These are phyloP conservation scores for Oncorhynchus mykiss DNA, from an alignment of 2,113 vertebrate genomes.

Conservation along the genomic window DNA sequence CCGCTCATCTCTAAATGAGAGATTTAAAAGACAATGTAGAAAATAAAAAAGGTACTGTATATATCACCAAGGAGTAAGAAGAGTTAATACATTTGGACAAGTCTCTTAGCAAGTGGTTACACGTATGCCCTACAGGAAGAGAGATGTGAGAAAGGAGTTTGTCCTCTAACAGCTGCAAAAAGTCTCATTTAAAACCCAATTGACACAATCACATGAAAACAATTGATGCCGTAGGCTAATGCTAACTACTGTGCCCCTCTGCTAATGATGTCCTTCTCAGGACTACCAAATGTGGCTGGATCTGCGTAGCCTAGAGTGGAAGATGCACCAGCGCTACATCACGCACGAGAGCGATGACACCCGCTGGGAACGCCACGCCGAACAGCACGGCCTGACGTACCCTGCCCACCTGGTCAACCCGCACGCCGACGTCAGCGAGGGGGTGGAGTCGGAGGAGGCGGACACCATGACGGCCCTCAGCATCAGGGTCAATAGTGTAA, in stretches of 20 bases:
- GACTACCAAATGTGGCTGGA: slow-evolving; percentile 98
- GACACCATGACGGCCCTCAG: slow-evolving; percentile 90
- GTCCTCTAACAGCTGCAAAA: no score
- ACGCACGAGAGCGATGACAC: slow-evolving; percentile 96
- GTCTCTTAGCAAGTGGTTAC: no score
- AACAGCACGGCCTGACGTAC: slow-evolving; percentile 84
- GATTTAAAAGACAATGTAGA: no score
- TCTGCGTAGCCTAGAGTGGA: slow-evolving; percentile 89
- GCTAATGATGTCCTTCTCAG: slow-evolving; percentile 61
- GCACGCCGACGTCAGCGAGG: slow-evolving; percentile 65
- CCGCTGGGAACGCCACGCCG: slow-evolving; percentile 90
- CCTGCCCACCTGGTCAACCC: slow-evolving; percentile 79
- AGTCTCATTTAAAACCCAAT: background rate
- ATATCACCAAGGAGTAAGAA: no score
- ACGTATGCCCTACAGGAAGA: no score
- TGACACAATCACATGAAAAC: background rate
- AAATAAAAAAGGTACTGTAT: no score
- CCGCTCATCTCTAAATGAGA: no score
- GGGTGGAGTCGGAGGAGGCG: slow-evolving; percentile 80
- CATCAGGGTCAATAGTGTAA: slow-evolving; percentile 81
- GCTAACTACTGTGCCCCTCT: no score
- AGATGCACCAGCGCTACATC: slow-evolving; percentile 91
- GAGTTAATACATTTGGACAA: no score
- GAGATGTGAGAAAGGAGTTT: no score
- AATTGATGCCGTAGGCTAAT: no score